Conservation (phyloP, 92 coral and sea anemone species). For the Umimayanthus kanabou region DNA sequence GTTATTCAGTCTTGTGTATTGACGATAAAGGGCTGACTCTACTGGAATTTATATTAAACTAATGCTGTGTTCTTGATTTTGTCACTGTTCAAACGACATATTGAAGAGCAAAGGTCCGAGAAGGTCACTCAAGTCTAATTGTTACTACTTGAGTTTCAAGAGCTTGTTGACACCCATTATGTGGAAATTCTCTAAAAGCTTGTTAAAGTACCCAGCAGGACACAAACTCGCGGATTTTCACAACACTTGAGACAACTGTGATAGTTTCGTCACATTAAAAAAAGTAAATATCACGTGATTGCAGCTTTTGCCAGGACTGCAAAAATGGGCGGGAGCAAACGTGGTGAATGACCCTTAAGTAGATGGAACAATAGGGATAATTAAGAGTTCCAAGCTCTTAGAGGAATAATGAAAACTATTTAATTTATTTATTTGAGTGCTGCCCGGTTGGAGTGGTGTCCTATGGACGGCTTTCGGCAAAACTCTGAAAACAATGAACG, state of each 20-base stretch:
- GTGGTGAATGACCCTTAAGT: slow-evolving; percentile 16
- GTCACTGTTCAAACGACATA: background rate
- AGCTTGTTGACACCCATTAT: slow-evolving; percentile 43
- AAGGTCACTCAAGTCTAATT: slow-evolving; percentile 2
- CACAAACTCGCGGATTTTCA: background rate
- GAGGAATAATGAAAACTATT: slow-evolving; percentile 25
- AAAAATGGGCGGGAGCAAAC: slow-evolving; percentile 21
- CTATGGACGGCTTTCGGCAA: slow-evolving; percentile 33
- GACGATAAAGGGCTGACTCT: no score
- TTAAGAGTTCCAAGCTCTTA: background rate
- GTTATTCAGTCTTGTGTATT: no score
- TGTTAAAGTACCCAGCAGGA: slow-evolving; percentile 44
- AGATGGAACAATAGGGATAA: slow-evolving; percentile 8
- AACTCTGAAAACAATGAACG: slow-evolving; percentile 20
- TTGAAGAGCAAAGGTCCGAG: slow-evolving; percentile 25
- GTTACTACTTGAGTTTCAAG: slow-evolving; percentile 38
- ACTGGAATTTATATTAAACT: no score
- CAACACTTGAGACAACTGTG: slow-evolving; percentile 14
- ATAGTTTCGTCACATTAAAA: slow-evolving; percentile 14
- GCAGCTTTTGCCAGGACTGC: background rate
- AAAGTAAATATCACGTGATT: slow-evolving; percentile 16
- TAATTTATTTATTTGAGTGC: slow-evolving; percentile 33
- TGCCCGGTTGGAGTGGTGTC: slow-evolving; percentile 20
- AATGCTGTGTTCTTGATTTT: slow-evolving; percentile 3
- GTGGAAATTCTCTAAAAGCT: slow-evolving; percentile 6